Conservation (phyloP, 2,113 vertebrate genomes). For the Mastomys natalensis region DNA sequence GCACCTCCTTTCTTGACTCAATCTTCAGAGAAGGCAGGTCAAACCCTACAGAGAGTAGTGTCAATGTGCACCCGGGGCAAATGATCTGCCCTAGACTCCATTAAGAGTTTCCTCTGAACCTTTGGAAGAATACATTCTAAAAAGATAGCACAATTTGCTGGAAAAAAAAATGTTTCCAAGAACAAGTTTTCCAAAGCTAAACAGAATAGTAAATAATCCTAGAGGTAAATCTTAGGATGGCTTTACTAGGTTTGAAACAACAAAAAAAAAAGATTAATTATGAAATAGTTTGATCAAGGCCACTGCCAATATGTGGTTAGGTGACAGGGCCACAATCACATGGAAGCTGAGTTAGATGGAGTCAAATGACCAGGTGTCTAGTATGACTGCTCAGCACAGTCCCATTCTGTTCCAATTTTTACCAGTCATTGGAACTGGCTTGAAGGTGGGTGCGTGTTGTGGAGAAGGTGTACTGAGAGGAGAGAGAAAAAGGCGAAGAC, state of each 20-base stretch:
- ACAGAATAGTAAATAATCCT: conserved; percentile 27
- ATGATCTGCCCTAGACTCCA: neutral
- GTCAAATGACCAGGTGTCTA: neutral
- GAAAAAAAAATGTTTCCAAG: neutral
- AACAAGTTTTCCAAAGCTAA: conserved; percentile 39
- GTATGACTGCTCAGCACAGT: neutral
- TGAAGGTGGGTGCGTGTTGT: neutral
- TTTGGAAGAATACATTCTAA: conserved; percentile 29
- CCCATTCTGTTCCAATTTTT: neutral
- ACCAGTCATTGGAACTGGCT: neutral
- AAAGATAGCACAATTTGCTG: neutral
- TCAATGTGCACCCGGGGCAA: neutral
- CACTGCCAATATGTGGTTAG: conserved; percentile 13
- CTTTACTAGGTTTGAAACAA: conserved; percentile 24
- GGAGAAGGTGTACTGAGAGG: neutral
- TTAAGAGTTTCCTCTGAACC: neutral
- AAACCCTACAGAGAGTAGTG: neutral
- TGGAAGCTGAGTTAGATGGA: neutral
- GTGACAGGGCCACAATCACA: neutral
- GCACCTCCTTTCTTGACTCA: neutral
- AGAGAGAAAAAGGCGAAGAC: neutral
- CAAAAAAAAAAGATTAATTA: conserved; percentile 53
- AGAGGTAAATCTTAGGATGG: conserved; percentile 19
- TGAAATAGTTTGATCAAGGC: neutral
- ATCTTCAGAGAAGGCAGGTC: neutral